A percentile compares a stretch with the other conserved stretches of the same genome.
These are phyloP conservation scores for Halocaridina rubra DNA, from an alignment of 2,888 invertebrate species.

Conservation along the genomic window DNA sequence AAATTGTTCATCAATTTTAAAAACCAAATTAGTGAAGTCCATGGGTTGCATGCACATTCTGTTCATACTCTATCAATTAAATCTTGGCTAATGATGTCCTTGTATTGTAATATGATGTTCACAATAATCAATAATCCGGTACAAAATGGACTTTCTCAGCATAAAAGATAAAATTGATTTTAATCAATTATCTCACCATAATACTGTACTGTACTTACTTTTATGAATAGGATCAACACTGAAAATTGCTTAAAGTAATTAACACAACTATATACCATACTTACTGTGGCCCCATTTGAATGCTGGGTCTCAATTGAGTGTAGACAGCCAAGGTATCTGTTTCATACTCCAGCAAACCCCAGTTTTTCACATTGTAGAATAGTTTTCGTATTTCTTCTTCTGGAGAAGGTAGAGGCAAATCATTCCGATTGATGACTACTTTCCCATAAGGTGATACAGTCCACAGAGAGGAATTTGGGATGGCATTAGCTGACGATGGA, in stretches of 20 bases:
- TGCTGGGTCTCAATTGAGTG: constrained; percentile 56
- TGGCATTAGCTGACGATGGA: background rate
- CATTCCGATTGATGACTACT: constrained; percentile 53
- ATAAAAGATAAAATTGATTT: no score
- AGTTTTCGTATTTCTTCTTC: constrained; percentile 53
- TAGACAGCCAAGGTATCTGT: constrained; percentile 53
- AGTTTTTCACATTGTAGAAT: constrained; percentile 48
- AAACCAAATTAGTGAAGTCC: no score
- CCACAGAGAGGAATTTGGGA: constrained; percentile 36
- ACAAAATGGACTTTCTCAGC: no score
- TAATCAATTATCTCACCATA: no score
- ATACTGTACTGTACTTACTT: background rate
- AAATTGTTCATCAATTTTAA: no score
- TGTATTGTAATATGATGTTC: no score
- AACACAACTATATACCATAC: constrained; percentile 20
- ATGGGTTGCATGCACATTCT: no score
- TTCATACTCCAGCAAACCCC: constrained; percentile 42
- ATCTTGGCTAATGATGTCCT: no score
- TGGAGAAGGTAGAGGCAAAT: constrained; percentile 47
- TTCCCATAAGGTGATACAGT: constrained; percentile 52
- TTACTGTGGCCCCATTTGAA: constrained; percentile 62
- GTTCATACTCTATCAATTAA: no score
- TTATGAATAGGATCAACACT: background rate
- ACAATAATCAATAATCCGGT: no score
- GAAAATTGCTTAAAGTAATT: no score